Evolutionary conservation across 2,113 vertebrate species (phyloP), one percentile per base, ranked within the genome.

Genomic region (Python bivittatus): DNA sequence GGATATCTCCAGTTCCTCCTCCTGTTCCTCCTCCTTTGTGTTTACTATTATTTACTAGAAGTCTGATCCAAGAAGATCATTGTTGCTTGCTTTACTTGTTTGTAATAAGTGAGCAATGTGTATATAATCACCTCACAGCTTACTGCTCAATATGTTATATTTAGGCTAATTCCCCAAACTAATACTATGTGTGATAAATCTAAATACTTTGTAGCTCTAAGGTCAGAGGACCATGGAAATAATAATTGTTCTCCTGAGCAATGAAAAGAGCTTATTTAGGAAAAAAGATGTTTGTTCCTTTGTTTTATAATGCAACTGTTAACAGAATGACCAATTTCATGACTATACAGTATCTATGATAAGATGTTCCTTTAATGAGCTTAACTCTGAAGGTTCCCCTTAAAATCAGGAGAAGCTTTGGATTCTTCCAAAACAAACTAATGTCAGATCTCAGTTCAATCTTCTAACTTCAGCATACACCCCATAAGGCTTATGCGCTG

Each of bases 241-340:
- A 92, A 58, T 25, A 90, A 23, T 57, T 64, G 48, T 84, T 92
- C 87, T 91, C 13, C 83, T 68, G 57, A 92, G 93, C 88, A 91
- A 6, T 92, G 95, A 84, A 93, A 92, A 90, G 89, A 92, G 96
- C 84, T 92, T 94, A 38, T 92, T 95, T 95, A 95, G 96, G 92
- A 88, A 92, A 92, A 58, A 92, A 88, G 10, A 60, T 54, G 89
- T 96, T 54, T 48, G 89, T 84, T 17, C 58, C 58, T 25, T 60
- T 60, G 25, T 60, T 17, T 60, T 60, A 60, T 23, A 48, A 48
- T 6, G 48, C 48, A 48, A 48, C 48, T 48, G 7, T 48, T 48
- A 48, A 6, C 48, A 48, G 48, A 48, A 48, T 6, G 4, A 48
- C 48, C 48, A 48, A 6, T 48, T 48, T 48, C 48, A 48, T 84